Conservation (phyloP, 2,888 invertebrate genomes). For the Rhodophaea formosa region DNA sequence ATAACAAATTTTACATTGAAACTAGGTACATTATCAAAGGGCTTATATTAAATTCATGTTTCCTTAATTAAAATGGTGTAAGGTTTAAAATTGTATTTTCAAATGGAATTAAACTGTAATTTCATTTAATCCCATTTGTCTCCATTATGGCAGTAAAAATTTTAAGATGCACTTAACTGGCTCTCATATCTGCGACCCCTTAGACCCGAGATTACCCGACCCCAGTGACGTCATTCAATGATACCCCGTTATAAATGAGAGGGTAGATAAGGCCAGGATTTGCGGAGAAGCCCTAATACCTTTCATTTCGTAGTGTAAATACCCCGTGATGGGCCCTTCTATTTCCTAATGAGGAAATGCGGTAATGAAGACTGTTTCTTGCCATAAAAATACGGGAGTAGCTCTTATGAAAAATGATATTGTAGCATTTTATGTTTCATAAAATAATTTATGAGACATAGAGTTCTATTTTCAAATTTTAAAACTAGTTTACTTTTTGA, state of each 20-base stretch:
- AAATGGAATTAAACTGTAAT: constrained; percentile 3
- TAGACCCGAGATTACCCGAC: constrained; percentile 36
- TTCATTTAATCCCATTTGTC: constrained; percentile 2
- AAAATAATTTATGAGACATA: no score
- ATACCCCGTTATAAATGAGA: constrained; percentile 61
- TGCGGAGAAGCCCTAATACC: constrained; percentile 32
- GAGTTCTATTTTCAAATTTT: no score
- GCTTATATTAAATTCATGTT: no score
- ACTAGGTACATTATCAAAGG: no score
- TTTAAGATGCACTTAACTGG: constrained; percentile 18
- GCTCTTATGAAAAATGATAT: no score
- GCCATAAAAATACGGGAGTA: no score
- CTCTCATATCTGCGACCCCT: constrained; percentile 17
- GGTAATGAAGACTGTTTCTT: neutral
- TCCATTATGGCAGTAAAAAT: constrained; percentile 13
- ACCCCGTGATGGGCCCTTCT: constrained; percentile 16
- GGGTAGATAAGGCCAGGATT: constrained; percentile 51
- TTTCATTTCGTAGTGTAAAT: constrained; percentile 27
- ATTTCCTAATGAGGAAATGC: constrained; percentile 14
- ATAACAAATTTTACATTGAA: no score
- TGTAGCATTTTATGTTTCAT: no score
- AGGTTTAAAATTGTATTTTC: neutral
- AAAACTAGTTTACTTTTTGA: no score
- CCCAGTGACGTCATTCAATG: constrained; percentile 49
- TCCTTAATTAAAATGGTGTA: no score